Evolutionary conservation across 2,888 invertebrate genomes (phyloP).

Genomic region (Dendrolimus houi): DNA sequence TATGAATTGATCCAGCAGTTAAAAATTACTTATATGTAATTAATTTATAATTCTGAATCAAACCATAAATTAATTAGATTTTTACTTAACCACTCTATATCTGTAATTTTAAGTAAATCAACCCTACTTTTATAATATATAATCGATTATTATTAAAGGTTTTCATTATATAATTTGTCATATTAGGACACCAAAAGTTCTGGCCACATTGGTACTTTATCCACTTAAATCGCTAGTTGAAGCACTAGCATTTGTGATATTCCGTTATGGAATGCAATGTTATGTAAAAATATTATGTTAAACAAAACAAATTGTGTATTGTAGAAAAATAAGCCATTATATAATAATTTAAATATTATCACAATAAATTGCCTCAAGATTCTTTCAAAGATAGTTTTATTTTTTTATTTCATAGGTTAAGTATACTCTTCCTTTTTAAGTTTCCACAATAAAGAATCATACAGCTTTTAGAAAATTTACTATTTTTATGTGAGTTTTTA

Average conservation of each 20-base stretch:
- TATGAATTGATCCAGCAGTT: too few species aligned
- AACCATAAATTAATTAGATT: too few species aligned
- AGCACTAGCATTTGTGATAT: slow-evolving; percentile 46
- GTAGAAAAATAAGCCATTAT: slow-evolving; percentile 39
- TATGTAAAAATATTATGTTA: slow-evolving; percentile 23
- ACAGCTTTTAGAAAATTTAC: slow-evolving; percentile 39
- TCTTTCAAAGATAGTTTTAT: slow-evolving; percentile 26
- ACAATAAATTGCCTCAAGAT: slow-evolving; percentile 57
- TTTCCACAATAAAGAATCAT: slow-evolving; percentile 34
- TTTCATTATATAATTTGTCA: too few species aligned
- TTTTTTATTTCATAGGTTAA: slow-evolving; percentile 8
- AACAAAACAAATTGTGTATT: slow-evolving; percentile 39
- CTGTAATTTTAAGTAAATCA: too few species aligned
- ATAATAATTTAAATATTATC: slow-evolving; percentile 42
- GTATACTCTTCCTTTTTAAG: slow-evolving; percentile 2
- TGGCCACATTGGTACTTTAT: background rate
- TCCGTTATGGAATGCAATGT: slow-evolving; percentile 29
- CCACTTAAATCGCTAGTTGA: slow-evolving; percentile 16
- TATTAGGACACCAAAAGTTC: too few species aligned
- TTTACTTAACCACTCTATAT: too few species aligned
- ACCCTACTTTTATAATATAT: too few species aligned
- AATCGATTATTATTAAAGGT: too few species aligned
- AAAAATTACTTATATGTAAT: too few species aligned
- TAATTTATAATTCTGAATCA: too few species aligned
- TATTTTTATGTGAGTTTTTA: slow-evolving; percentile 41